Evolutionary conservation across 2,888 invertebrate species (phyloP), one percentile per base, ranked within the genome.

Genomic region (Thymelicus sylvestris): DNA sequence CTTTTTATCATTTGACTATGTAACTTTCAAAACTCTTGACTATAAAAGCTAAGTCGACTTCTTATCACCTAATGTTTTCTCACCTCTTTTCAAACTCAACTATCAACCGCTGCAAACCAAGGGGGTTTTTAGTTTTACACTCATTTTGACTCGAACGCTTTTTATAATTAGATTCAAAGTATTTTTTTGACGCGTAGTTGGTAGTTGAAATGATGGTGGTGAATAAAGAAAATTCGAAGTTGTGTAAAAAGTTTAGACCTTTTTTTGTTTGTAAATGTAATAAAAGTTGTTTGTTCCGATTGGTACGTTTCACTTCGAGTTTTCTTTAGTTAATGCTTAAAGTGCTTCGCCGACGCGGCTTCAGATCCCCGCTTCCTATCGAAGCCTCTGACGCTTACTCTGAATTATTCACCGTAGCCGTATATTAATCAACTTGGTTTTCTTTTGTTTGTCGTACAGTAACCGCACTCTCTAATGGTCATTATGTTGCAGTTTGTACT

Each of bases 401-500:
- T 83, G 84, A 86, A 90, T 86, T 91, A 89, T 89, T 92, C 93
- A 93, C 92, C 77, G 92, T 92, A 93, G 93, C 85, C 83, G 87
- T 92, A 91, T 10, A 89, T 89, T 88, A 87, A 88, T 90, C 86
- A 81, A 89, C 88, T 90, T 88, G 91, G 90, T 91, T 92, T 90
- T 91, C 83, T 92, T 93, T 92, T 92, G 91, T 92, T 93, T 92
- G 89, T 92, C 92, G 92, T 92, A 92, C 92, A 92, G 93, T 93
- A 93, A 93, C 92, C 90, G 93, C 93, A 93, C 92, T 92, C 85
- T 90, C 92, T 93, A 93, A 93, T 93, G 92, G 93, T 93, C 91
- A 91, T 93, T 93, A 93, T 93, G 93, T 93, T 93, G 93, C 93
- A 93, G 93, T 93, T 92, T 93, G 92, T 93, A 90, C 93, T 91